Evolutionary conservation across 2,888 invertebrate genomes (phyloP).

Genomic region (Nymphalis polychloros): DNA sequence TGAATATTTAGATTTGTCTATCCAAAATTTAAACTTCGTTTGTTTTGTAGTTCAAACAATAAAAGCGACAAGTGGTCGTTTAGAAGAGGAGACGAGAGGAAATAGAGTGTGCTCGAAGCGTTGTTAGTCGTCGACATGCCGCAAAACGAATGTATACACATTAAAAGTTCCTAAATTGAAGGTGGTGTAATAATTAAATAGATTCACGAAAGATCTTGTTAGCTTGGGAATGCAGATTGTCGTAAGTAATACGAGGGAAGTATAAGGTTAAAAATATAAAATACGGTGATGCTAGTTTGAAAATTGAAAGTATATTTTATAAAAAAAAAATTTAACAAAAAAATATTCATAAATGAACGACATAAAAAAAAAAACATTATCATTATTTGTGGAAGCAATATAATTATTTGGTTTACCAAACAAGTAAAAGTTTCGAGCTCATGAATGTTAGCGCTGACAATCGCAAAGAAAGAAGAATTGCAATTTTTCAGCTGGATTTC

Average conservation of each 20-base stretch:
- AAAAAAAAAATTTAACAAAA: too few species aligned
- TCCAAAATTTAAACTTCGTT: constrained; percentile 63
- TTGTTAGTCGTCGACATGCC: constrained; percentile 61
- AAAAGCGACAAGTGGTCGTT: constrained; percentile 65
- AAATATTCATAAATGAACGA: too few species aligned
- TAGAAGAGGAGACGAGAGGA: constrained; percentile 61
- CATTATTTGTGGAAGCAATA: background rate
- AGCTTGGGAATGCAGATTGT: constrained; percentile 18
- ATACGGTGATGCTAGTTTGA: background rate
- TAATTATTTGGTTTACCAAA: constrained; percentile 4
- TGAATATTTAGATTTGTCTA: constrained; percentile 46
- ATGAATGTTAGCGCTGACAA: constrained; percentile 33
- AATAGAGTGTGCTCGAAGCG: constrained; percentile 65
- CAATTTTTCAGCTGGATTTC: constrained; percentile 66
- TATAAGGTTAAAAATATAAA: background rate
- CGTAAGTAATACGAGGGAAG: constrained; percentile 10
- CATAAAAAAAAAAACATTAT: too few species aligned
- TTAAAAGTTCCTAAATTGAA: constrained; percentile 75
- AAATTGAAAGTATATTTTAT: background rate
- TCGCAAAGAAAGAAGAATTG: constrained; percentile 38
- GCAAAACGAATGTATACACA: constrained; percentile 72
- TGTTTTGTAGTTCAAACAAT: constrained; percentile 72
- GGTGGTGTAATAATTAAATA: constrained; percentile 62
- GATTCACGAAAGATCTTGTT: constrained; percentile 20
- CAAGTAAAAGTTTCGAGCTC: constrained; percentile 18